Percentiles rank a stretch among this genome's conserved stretches.
These are phyloP conservation scores for Plecotus auritus DNA, from an alignment of 2,113 vertebrate genomes.

Conservation along the genomic window DNA sequence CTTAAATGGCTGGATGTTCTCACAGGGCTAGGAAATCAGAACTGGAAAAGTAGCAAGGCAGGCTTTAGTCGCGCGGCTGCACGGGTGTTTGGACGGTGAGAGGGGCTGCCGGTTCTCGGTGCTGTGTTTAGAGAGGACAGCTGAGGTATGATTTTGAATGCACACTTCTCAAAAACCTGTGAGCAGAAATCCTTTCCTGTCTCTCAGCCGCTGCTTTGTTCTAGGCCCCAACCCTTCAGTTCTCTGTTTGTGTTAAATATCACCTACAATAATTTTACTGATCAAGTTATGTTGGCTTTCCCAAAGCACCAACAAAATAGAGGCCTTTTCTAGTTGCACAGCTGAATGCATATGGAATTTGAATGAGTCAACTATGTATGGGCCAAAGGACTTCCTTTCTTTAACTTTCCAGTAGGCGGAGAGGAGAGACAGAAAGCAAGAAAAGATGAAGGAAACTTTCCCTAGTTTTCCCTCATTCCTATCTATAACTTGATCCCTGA, in stretches of 20 bases:
- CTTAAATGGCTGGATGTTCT: slow-evolving; percentile 76
- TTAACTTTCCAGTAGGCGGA: not conserved
- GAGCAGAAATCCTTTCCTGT: not conserved
- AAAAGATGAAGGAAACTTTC: not conserved
- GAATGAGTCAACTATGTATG: slow-evolving; percentile 39
- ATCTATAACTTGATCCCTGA: not conserved
- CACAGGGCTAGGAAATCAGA: slow-evolving; percentile 70
- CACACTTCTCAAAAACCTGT: slow-evolving; percentile 58
- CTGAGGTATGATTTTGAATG: slow-evolving; percentile 71
- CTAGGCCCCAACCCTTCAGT: not conserved
- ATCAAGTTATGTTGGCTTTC: slow-evolving; percentile 31
- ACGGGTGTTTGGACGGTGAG: slow-evolving; percentile 61
- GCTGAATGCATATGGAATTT: slow-evolving; percentile 50
- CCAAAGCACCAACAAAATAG: not conserved
- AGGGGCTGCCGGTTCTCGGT: slow-evolving; percentile 59
- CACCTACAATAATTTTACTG: slow-evolving; percentile 30
- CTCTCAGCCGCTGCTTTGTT: not conserved
- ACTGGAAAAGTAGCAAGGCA: slow-evolving; percentile 64
- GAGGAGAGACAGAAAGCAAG: not conserved
- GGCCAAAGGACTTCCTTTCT: slow-evolving; percentile 14
- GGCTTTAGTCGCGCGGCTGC: slow-evolving; percentile 69
- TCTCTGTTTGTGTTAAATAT: slow-evolving; percentile 43
- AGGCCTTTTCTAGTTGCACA: not conserved
- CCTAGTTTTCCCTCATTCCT: not conserved
- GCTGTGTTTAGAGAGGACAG: slow-evolving; percentile 55